Evolutionary conservation across 1,140 invertebrate species (phyloP).

Genomic region (Goniozus legneri): DNA sequence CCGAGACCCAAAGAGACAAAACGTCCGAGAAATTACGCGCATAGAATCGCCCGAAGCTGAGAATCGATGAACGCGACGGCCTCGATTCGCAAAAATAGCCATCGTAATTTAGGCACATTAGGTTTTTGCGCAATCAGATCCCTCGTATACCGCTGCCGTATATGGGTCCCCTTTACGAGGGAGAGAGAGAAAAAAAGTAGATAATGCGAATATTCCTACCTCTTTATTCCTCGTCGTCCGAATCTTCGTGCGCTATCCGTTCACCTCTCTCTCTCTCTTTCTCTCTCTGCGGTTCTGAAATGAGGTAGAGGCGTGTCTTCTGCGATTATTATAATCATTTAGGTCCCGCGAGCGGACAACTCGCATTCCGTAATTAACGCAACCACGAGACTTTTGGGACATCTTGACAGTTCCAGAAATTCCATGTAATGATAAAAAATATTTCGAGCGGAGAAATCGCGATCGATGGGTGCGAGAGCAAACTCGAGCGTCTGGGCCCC

Average conservation of each 20-base stretch:
- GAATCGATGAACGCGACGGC: background rate
- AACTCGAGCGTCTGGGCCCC: too few relatives aligned
- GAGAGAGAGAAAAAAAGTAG: too few relatives aligned
- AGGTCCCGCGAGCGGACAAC: conserved; percentile 22
- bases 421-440: conserved; percentile 49
- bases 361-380: conserved; percentile 50
- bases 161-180: too few relatives aligned
- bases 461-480: too few relatives aligned
- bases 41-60: background rate
- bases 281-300: conserved; percentile 23
- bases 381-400: conserved; percentile 40
- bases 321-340: conserved; percentile 58
- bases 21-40: conserved; percentile 12
- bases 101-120: conserved; percentile 22
- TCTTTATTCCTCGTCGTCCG: conserved; percentile 2
- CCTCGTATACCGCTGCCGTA: too few relatives aligned
- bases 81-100: conserved; percentile 13
- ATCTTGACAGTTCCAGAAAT: conserved; percentile 55
- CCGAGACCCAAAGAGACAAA: too few relatives aligned
- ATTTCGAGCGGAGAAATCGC: too few relatives aligned
- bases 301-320: conserved; percentile 37
- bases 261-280: conserved; percentile 44
- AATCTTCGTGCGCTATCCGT: conserved; percentile 26
- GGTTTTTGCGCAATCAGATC: conserved; percentile 16
- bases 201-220: background rate